Conservation (phyloP, 30 jellyfish, hydroid and myxozoan species). For the Aurelia sp. region DNA sequence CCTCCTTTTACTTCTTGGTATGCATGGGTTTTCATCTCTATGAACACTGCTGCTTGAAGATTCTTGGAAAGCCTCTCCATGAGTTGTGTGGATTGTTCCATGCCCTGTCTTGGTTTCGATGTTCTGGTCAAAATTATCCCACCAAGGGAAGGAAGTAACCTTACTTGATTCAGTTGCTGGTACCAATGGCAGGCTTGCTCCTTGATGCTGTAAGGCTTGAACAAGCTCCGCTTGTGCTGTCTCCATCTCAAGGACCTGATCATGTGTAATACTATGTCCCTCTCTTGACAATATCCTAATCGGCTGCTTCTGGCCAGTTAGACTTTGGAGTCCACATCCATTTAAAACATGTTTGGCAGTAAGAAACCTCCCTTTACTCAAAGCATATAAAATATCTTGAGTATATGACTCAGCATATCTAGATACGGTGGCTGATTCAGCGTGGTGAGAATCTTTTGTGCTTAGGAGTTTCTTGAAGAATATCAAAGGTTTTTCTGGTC, state of each 20-base stretch:
- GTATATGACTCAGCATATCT: conserved; percentile 6
- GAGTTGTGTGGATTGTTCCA: conserved; percentile 15
- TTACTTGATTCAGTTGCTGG: conserved; percentile 18
- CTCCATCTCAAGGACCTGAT: conserved; percentile 34
- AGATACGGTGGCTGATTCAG: neutral
- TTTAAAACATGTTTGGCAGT: conserved; percentile 26
- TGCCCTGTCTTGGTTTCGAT: neutral
- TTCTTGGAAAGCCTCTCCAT: neutral
- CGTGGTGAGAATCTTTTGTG: neutral
- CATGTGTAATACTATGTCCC: conserved; percentile 26
- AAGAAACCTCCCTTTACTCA: conserved; percentile 30
- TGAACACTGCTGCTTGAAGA: conserved; percentile 45
- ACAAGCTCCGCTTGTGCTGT: conserved; percentile 61
- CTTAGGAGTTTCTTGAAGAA: neutral
- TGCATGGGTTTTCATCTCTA: conserved; percentile 14
- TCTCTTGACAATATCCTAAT: conserved; percentile 22
- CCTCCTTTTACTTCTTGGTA: conserved; percentile 31
- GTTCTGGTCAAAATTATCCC: neutral
- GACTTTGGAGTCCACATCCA: conserved; percentile 41
- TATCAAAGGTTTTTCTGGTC: neutral
- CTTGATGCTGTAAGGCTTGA: neutral
- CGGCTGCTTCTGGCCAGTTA: conserved; percentile 49
- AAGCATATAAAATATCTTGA: conserved; percentile 37
- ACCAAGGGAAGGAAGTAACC: neutral
- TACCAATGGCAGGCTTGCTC: conserved; percentile 6